phyloP scores from a whole-genome alignment of 37 sponge, comb jelly and placozoan species.

The Dysidea cf. avara region DNA sequence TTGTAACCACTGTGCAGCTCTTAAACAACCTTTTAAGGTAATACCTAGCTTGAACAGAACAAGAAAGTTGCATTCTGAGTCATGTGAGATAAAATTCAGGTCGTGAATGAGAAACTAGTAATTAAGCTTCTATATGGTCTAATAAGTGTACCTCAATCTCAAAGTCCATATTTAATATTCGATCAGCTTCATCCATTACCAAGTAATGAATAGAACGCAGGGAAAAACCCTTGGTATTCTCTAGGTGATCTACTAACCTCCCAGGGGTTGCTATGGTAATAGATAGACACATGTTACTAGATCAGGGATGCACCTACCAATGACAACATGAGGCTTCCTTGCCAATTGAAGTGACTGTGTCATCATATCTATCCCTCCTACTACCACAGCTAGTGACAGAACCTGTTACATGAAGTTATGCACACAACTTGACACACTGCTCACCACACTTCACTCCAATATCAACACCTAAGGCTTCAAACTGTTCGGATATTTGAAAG shows the following conservation, averaged over 20 bases:
- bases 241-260: slow-evolving; percentile 95
- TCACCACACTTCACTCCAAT: slow-evolving; percentile 93
- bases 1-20: too few relatives aligned
- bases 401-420: slow-evolving; percentile 26
- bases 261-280: slow-evolving; percentile 88
- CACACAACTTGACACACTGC: slow-evolving; percentile 1
- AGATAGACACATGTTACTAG: neutral
- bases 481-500: slow-evolving; percentile 95
- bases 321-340: slow-evolving; percentile 94
- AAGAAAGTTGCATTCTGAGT: too few relatives aligned
- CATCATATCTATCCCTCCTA: slow-evolving; percentile 98
- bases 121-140: too few relatives aligned
- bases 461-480: slow-evolving; percentile 85
- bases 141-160: slow-evolving; percentile 72
- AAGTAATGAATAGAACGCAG: slow-evolving; percentile 82
- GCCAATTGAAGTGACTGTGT: slow-evolving; percentile 90
- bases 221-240: slow-evolving; percentile 97
- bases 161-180: slow-evolving; percentile 99
- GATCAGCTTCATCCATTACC: slow-evolving; percentile 99
- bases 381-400: too few relatives aligned
- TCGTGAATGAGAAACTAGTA: neutral
- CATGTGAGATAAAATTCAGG: neutral
- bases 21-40: too few relatives aligned
- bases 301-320: slow-evolving; percentile 36
- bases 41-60: neutral